Conservation (phyloP, 2,113 vertebrate genomes). For the Atlantisia rogersi region DNA sequence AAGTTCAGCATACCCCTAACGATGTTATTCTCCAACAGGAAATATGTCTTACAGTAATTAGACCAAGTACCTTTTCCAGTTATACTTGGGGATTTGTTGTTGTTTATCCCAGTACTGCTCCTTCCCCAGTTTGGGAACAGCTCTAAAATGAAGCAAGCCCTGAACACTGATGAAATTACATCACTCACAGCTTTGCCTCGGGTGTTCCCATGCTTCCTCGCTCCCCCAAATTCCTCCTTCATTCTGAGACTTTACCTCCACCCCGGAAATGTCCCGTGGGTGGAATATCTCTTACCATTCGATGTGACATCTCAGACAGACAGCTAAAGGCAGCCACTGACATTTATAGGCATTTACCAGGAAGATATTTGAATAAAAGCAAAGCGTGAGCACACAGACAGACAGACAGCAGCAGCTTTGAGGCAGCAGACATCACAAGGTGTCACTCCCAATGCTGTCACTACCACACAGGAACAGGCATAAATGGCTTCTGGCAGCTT, state of each 20-base stretch:
- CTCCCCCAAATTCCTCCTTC: not conserved
- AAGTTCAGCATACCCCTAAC: not conserved
- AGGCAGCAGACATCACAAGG: not conserved
- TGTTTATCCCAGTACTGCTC: not conserved
- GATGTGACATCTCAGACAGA: rapidly evolving
- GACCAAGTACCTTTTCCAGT: not conserved
- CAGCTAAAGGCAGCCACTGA: not conserved
- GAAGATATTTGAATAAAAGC: not conserved
- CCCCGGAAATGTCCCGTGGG: rapidly evolving
- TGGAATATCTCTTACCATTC: not conserved
- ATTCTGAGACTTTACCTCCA: not conserved
- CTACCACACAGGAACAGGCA: not conserved
- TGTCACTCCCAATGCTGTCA: not conserved
- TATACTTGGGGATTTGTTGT: not conserved
- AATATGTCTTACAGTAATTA: not conserved
- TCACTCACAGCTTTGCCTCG: rapidly evolving
- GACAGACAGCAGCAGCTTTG: not conserved
- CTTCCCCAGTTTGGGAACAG: not conserved
- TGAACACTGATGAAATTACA: not conserved
- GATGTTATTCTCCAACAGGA: not conserved
- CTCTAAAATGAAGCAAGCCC: not conserved
- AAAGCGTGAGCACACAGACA: not conserved
- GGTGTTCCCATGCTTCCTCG: not conserved
- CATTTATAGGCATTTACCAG: not conserved
- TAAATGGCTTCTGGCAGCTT: not conserved